Evolutionary conservation across 2,888 invertebrate genomes (phyloP), one percentile per base, ranked within the genome.

Genomic region (Prenolepis imparis): DNA sequence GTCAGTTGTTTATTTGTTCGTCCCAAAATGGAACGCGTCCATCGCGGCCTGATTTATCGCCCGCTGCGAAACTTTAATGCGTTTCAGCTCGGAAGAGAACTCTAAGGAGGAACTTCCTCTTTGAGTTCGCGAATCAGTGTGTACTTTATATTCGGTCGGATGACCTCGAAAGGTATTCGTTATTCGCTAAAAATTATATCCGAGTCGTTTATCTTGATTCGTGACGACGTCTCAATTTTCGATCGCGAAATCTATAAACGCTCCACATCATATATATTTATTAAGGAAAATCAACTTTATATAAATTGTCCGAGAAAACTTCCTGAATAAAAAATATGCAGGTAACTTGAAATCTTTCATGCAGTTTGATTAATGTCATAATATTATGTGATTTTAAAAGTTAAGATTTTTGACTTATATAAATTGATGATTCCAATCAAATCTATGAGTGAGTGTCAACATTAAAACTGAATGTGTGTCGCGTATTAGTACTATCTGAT

Each of bases 1-100:
- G 89, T 89, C 89, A 89, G 86, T 89, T 84, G 89, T 88, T 89
- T 86, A 87, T 88, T 87, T 84, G 88, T 80, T 84, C 67, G 67
- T 82, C 67, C 77, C 83, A 78, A 89, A 89, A 86, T 70, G 84
- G 86, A 84, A 85, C 77, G 86, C 77, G 86, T 83, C 86, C 84
- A 88, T 86, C 70, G 80, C 44, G 74, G 80, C 52, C 81, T 86
- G 90, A 90, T 91, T 90, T 88, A 90, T 90, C 74, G 84, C 77
- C 66, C 66, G 74, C 64, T 82, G 84, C 61, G 59, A 83, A 83
- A 88, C 80, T 86, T 86, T 83, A 86, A 86, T 81, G 80, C 83
- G 74, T 85, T 74, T 80, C 44, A 44, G 61, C 18, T 80, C 57
- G 61, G 84, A 57, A 73, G 75, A 75, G 75, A 81, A 67, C 55